These are phyloP conservation scores for Drosophila prosaltans DNA, from an alignment of 1,140 invertebrate genomes.

Conservation along the genomic window DNA sequence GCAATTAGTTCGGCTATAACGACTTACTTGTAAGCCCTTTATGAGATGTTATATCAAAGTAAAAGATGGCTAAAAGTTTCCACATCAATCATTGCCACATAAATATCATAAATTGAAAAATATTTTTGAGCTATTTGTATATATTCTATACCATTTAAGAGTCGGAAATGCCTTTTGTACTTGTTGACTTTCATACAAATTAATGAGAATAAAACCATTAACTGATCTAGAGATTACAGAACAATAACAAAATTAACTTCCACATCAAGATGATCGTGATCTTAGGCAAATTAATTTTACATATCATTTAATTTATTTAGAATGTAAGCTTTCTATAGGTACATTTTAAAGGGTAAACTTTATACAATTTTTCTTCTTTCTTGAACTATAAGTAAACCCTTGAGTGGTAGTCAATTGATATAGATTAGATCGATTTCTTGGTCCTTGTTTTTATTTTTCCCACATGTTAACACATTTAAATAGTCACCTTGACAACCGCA, in stretches of 20 bases:
- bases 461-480: conserved; percentile 13
- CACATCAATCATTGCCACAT: no score
- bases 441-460: background rate
- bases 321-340: no score
- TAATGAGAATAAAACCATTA: conserved; percentile 7
- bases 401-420: no score
- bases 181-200: background rate
- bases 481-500: conserved; percentile 60
- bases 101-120: no score
- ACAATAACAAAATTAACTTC: background rate
- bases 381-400: no score
- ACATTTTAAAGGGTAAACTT: no score
- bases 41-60: background rate
- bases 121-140: no score
- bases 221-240: conserved; percentile 20
- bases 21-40: background rate
- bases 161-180: background rate
- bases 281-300: conserved; percentile 36
- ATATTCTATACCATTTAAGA: background rate
- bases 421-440: background rate
- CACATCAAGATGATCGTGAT: conserved; percentile 1
- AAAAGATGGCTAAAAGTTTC: no score
- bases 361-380: no score
- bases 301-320: conserved; percentile 30
- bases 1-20: background rate